phyloP scores from a whole-genome alignment of 2,888 invertebrate species.

The Cotesia congregata region DNA sequence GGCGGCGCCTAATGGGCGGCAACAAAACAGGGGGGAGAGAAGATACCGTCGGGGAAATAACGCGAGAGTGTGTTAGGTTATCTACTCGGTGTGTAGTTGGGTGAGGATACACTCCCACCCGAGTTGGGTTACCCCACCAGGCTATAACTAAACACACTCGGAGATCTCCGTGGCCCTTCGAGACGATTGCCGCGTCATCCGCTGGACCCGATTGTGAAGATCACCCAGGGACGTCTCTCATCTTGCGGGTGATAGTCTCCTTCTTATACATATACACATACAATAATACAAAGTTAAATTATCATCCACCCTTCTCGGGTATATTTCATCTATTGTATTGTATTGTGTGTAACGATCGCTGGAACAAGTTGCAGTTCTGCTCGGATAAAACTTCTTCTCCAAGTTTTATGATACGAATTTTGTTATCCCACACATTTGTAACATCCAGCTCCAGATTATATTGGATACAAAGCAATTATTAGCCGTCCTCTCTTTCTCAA shows the following conservation, averaged over 20 bases:
- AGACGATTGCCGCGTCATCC: conserved; percentile 50
- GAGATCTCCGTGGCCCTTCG: conserved; percentile 56
- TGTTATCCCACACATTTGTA: no score
- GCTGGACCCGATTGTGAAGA: conserved; percentile 57
- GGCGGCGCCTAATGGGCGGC: conserved; percentile 70
- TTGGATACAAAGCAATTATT: background rate
- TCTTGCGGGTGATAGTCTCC: conserved; percentile 14
- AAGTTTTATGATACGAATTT: no score
- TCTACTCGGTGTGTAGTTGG: background rate
- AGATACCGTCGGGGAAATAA: conserved; percentile 43
- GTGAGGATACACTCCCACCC: conserved; percentile 27
- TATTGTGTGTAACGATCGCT: background rate
- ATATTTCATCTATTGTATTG: background rate
- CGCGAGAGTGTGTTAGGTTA: conserved; percentile 19
- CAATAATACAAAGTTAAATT: background rate
- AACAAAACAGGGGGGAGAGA: conserved; percentile 60
- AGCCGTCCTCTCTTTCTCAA: background rate
- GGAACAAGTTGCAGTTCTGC: background rate
- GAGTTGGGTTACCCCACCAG: conserved; percentile 28
- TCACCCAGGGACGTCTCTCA: conserved; percentile 54
- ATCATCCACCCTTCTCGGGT: background rate
- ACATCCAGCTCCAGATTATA: background rate
- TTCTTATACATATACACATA: background rate
- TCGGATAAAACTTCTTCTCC: background rate
- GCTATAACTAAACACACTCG: conserved; percentile 49